A percentile compares a stretch with the other conserved stretches of the same genome.
Evolutionary conservation across 2,113 vertebrate species (phyloP).

Genomic region (Pollachius pollachius): DNA sequence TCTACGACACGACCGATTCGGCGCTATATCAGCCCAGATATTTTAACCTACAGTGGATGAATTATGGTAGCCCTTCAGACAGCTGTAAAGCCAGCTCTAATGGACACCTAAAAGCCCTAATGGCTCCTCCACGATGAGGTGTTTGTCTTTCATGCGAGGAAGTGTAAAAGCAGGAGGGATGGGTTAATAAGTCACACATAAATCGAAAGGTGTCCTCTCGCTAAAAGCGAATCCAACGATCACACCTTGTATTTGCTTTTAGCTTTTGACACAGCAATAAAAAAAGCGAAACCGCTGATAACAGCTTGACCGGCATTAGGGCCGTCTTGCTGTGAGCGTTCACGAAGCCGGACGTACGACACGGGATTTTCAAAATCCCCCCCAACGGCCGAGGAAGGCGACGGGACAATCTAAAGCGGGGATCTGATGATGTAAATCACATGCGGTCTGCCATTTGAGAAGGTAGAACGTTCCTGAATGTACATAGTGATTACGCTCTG

Average conservation of each 20-base stretch:
- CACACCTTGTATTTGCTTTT: conserved; percentile 22
- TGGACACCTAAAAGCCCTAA: conserved; percentile 63
- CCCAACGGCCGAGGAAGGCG: conserved; percentile 5
- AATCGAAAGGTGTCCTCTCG: conserved; percentile 58
- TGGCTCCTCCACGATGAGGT: conserved; percentile 56
- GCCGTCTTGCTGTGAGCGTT: conserved; percentile 27
- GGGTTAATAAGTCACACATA: conserved; percentile 65
- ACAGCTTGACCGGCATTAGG: conserved; percentile 51
- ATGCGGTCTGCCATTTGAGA: background rate
- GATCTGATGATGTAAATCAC: background rate
- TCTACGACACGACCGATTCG: conserved; percentile 37
- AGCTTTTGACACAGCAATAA: conserved; percentile 35
- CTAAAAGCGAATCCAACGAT: conserved; percentile 3
- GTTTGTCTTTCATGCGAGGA: conserved; percentile 47
- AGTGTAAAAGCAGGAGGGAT: conserved; percentile 37
- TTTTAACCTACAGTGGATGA: conserved; percentile 46
- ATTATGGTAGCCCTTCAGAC: conserved; percentile 56
- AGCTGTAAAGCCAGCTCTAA: conserved; percentile 60
- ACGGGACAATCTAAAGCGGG: background rate
- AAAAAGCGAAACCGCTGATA: conserved; percentile 21
- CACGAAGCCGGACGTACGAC: conserved; percentile 38
- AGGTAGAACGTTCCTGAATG: no score
- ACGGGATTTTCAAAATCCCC: conserved; percentile 34
- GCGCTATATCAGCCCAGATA: conserved; percentile 47
- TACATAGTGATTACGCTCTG: no score